Base-by-base conservation (phyloP, 2,888 invertebrate genomes). In the Drosophila cyrtoloma region DNA sequence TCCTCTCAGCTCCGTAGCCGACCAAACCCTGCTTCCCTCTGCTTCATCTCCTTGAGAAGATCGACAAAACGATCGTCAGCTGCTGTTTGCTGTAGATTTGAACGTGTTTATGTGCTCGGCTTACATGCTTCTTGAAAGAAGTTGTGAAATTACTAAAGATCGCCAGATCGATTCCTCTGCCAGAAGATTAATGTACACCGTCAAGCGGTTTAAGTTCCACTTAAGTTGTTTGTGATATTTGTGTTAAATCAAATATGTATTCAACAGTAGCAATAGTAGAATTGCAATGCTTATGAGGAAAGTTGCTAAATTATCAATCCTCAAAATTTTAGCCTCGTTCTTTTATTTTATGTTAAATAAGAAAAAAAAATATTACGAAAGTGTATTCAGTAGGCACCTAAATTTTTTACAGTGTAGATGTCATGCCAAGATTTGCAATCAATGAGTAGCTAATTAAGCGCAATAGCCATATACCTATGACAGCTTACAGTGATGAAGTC, bases 1-100 rank as follows among this genome's bases (percentile, higher is more conserved):
- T 77, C 22, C 59, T 35, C 42, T 39, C n/a, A 26, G 5, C 47
- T 32, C 7, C 30, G 12, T 32, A 1, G 44, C 14, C 22, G 7
- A 4, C 16, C 47, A 47, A 26, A 0, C 16, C 16, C 47, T 26
- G 26, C 47, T 3, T 4, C 19, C n/a, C 39, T 9, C 14, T 52
- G 30, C n/a, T 2, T 22, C 22, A 26, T 26, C 37, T 12, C 44
- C n/a, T 9, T 9, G 5, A 33, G 10, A 42, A 69, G 77, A 62
- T 66, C 75, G 19, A 64, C 52, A 53, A 64, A 58, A 75, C 51
- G 61, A 64, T 67, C 61, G 39, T 62, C 77, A 78, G 77, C 75
- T 75, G 79, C 60, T 55, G 60, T 53, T 53, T 52, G 50, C 47
- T 42, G 60, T 50, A 2, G 52, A 33, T 52, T 62, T 74, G 42